These are phyloP conservation scores for Trichomalopsis sarcophagae DNA, from an alignment of 1,140 invertebrate species.

Conservation along the genomic window DNA sequence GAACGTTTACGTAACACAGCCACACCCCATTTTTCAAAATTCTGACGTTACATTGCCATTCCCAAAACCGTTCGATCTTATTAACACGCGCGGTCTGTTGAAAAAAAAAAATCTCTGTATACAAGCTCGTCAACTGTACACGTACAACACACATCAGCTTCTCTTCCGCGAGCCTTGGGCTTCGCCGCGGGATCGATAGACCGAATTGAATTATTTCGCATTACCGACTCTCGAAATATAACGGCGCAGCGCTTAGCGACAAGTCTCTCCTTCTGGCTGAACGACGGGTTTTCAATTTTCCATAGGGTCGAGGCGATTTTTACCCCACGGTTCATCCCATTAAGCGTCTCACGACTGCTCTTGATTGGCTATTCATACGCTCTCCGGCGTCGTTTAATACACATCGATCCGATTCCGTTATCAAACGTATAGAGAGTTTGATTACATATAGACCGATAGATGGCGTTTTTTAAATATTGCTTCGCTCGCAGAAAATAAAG, in stretches of 20 bases:
- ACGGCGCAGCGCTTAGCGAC: background rate
- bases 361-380: background rate
- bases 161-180: background rate
- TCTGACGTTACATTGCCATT: no score
- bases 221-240: slow-evolving; percentile 47
- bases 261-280: slow-evolving; percentile 3
- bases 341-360: background rate
- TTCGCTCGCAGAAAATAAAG: background rate
- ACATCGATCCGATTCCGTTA: background rate
- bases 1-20: no score
- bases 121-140: no score
- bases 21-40: no score
- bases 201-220: slow-evolving; percentile 44
- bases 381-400: background rate
- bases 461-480: no score
- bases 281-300: background rate
- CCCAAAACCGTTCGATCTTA: no score
- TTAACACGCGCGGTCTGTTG: no score
- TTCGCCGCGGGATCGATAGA: slow-evolving; percentile 25
- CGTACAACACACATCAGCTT: background rate
- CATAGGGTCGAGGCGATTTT: background rate
- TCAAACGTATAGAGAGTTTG: no score
- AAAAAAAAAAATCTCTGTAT: background rate
- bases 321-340: background rate
- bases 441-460: no score